A percentile compares a stretch with the other conserved stretches of the same genome.
Conservation (phyloP, 2,113 vertebrate genomes). For the Eulemur macaco region DNA sequence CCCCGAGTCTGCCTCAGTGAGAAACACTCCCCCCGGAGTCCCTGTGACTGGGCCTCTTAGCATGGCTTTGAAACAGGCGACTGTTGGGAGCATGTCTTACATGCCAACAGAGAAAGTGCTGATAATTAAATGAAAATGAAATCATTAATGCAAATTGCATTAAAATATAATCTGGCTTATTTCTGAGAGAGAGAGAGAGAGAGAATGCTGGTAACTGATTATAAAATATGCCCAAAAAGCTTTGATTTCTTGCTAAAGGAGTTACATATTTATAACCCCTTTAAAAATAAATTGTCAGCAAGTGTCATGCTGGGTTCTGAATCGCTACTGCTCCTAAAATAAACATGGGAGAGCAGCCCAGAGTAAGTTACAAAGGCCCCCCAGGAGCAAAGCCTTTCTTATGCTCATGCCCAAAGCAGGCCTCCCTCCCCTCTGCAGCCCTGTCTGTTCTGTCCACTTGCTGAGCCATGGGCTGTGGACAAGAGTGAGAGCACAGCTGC, state of each 20-base stretch:
- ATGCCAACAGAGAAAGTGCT: constrained; percentile 51
- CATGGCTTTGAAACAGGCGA: background rate
- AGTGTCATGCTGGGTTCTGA: constrained; percentile 61
- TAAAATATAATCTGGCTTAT: constrained; percentile 74
- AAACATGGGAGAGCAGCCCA: background rate
- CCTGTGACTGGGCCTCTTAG: background rate
- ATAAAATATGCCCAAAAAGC: constrained; percentile 63
- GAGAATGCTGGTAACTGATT: constrained; percentile 53
- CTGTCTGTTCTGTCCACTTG: background rate
- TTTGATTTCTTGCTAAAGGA: constrained; percentile 63
- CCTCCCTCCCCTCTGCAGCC: background rate
- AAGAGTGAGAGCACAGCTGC: background rate
- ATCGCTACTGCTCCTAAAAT: constrained; percentile 36
- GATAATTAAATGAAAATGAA: constrained; percentile 65
- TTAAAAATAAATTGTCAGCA: constrained; percentile 64
- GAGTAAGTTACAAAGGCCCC: background rate
- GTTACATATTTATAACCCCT: constrained; percentile 70
- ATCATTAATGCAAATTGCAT: constrained; percentile 69
- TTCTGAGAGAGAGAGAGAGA: constrained; percentile 53
- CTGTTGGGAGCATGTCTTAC: background rate
- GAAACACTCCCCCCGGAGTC: background rate
- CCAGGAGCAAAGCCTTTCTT: background rate
- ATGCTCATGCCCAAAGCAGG: background rate
- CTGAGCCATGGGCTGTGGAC: background rate
- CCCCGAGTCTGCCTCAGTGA: background rate